phyloP scores from a whole-genome alignment of 1,140 invertebrate genomes.

The Laodelphax striatellus region DNA sequence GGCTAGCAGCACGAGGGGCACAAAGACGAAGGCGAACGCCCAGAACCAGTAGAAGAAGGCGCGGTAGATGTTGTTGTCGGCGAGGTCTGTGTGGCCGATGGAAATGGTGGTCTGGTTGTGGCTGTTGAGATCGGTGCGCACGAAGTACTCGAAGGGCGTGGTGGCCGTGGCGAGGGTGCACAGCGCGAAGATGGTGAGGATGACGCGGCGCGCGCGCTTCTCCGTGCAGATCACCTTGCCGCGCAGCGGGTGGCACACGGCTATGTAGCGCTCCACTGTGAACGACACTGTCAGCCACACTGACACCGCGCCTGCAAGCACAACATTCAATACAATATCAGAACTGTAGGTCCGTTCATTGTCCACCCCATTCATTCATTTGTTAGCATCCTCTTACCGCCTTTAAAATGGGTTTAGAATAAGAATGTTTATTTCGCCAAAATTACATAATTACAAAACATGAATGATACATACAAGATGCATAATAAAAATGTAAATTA shows the following conservation, averaged over 20 bases:
- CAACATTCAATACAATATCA: neutral
- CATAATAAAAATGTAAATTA: too few species aligned
- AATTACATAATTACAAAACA: too few species aligned
- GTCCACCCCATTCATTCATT: too few species aligned
- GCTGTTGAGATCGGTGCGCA: constrained; percentile 1
- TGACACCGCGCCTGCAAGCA: constrained; percentile 50
- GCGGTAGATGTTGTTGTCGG: constrained; percentile 41
- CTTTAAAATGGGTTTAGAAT: too few species aligned
- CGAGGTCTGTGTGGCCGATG: constrained; percentile 27
- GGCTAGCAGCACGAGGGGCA: constrained; percentile 51
- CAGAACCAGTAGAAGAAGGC: constrained; percentile 54
- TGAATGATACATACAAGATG: too few species aligned
- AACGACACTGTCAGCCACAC: constrained; percentile 69
- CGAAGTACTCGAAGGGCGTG: constrained; percentile 50
- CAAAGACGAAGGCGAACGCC: constrained; percentile 48
- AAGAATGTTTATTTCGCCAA: too few species aligned
- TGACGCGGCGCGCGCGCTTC: constrained; percentile 43
- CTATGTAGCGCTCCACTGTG: constrained; percentile 66
- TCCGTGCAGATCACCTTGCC: constrained; percentile 59
- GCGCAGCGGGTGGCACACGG: constrained; percentile 61
- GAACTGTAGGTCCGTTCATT: too few species aligned
- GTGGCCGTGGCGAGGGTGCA: constrained; percentile 49
- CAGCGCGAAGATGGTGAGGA: constrained; percentile 48
- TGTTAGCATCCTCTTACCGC: too few species aligned
- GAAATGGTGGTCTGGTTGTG: neutral